Evolutionary conservation across 2,113 vertebrate genomes (phyloP).

Genomic region (Gadus chalcogrammus): DNA sequence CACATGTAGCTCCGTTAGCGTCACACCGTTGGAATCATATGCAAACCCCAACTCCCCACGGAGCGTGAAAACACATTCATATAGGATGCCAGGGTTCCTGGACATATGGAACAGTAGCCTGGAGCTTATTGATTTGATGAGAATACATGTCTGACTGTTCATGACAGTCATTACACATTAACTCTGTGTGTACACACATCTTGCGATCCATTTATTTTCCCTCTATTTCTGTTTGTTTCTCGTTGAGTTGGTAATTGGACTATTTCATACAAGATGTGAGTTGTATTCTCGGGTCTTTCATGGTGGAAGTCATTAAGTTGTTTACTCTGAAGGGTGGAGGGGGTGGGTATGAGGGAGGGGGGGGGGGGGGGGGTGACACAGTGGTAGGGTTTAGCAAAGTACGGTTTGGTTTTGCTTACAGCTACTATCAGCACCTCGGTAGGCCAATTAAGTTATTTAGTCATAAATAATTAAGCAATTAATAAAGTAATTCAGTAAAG

Average conservation of each 20-base stretch:
- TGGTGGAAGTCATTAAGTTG: background rate
- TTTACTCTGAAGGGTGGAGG: conserved; percentile 1
- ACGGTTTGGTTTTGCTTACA: too few species aligned
- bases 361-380: too few species aligned
- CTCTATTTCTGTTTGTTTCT: background rate
- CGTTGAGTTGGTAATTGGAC: conserved; percentile 11
- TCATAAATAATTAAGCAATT: too few species aligned
- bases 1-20: too few species aligned
- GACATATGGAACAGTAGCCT: conserved; percentile 19
- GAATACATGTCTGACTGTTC: conserved; percentile 7
- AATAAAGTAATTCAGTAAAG: too few species aligned
- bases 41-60: too few species aligned
- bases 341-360: too few species aligned
- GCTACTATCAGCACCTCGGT: too few species aligned
- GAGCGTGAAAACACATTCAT: too few species aligned
- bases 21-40: too few species aligned
- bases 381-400: too few species aligned
- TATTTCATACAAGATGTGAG: background rate
- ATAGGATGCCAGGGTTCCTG: background rate
- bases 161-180: conserved; percentile 1
- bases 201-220: background rate
- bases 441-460: too few species aligned
- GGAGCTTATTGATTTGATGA: conserved; percentile 35
- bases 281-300: background rate
- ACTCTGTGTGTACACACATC: background rate